Evolutionary conservation across 1,140 invertebrate genomes (phyloP).

Genomic region (Parasteatoda tepidariorum): DNA sequence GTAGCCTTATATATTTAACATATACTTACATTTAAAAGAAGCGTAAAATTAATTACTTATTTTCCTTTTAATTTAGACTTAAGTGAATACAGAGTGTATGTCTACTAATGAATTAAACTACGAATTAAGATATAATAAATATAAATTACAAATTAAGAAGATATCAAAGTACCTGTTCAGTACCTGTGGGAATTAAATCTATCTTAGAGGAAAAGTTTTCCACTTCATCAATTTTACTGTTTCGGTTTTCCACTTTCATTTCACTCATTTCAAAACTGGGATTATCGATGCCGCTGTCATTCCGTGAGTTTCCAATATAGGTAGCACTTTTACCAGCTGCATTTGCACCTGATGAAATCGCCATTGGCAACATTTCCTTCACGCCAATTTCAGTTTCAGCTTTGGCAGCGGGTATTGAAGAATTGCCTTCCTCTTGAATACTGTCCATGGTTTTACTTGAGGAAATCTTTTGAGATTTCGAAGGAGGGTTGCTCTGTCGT

Average conservation of each 20-base stretch:
- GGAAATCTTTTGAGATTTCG: background rate
- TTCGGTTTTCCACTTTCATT: too few species aligned
- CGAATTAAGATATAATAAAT: too few species aligned
- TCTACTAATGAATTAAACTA: too few species aligned
- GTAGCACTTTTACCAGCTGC: background rate
- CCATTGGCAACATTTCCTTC: background rate
- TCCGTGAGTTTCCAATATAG: background rate
- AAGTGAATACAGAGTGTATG: too few species aligned
- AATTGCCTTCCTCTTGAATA: background rate
- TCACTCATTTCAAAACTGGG: constrained; percentile 1
- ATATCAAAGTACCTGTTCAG: background rate
- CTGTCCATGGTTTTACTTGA: background rate
- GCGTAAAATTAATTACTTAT: too few species aligned
- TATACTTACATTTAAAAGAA: too few species aligned
- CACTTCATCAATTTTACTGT: background rate
- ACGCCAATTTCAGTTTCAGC: too few species aligned
- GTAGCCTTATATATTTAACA: too few species aligned
- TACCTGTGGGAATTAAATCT: background rate
- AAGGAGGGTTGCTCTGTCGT: background rate
- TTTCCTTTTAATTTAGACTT: too few species aligned
- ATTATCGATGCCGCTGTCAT: constrained; percentile 23
- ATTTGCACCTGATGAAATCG: background rate
- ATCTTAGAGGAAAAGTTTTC: background rate
- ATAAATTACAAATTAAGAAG: too few species aligned
- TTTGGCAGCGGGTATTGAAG: too few species aligned